These are phyloP conservation scores for Salarias fasciatus DNA, from an alignment of 2,797 vertebrate species.

Conservation along the genomic window DNA sequence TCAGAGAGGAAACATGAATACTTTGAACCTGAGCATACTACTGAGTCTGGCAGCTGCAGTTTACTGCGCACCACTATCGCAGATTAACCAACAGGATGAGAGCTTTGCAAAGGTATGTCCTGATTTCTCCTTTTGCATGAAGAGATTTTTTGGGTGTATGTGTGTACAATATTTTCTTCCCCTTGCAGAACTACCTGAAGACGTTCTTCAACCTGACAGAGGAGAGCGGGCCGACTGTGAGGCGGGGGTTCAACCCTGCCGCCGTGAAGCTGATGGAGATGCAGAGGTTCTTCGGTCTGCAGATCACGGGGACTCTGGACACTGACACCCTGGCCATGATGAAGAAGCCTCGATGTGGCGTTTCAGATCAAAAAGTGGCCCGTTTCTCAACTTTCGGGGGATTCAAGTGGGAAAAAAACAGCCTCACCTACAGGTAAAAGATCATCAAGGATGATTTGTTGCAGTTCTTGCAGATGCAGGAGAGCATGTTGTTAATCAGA, in stretches of 20 bases:
- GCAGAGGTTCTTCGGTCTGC: slow-evolving; percentile 84
- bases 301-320: slow-evolving; percentile 86
- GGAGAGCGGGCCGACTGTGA: neutral
- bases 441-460: too few relatives aligned
- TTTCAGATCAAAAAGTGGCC: slow-evolving; percentile 80
- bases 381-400: slow-evolving; percentile 77
- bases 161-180: neutral
- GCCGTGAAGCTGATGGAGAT: slow-evolving; percentile 86
- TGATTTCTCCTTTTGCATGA: neutral
- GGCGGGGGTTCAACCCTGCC: slow-evolving; percentile 19
- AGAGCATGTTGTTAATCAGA: neutral
- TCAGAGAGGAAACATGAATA: slow-evolving; percentile 59
- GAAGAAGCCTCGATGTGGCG: slow-evolving; percentile 91
- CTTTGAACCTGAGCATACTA: slow-evolving; percentile 48
- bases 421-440: slow-evolving; percentile 91
- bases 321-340: slow-evolving; percentile 85
- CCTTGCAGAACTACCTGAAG: slow-evolving; percentile 85
- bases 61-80: slow-evolving; percentile 41
- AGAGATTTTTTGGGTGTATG: too few relatives aligned
- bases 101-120: too few relatives aligned
- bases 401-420: slow-evolving; percentile 83
- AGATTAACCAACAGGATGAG: neutral
- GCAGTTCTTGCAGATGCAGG: too few relatives aligned
- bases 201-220: slow-evolving; percentile 84
- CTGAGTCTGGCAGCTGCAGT: slow-evolving; percentile 52